phyloP scores from a whole-genome alignment of 2,888 invertebrate species.

The Amiota minor region DNA sequence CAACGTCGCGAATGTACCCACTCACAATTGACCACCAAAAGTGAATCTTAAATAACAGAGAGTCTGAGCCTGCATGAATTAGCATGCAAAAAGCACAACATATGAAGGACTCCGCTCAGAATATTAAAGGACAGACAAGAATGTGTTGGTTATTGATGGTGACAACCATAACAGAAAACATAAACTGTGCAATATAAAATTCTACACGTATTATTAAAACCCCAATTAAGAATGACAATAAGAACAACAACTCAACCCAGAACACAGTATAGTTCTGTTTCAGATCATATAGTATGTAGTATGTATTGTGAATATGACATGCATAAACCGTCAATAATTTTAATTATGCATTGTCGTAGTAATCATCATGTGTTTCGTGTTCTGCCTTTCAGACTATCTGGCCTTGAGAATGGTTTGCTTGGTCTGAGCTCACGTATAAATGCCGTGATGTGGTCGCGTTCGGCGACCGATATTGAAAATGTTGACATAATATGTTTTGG shows the following conservation, averaged over 20 bases:
- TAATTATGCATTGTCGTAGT: conserved; percentile 13
- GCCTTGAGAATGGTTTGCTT: conserved; percentile 88
- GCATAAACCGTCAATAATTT: background rate
- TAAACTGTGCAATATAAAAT: too few species aligned
- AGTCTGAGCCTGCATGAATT: background rate
- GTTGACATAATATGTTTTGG: conserved; percentile 85
- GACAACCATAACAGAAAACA: too few species aligned
- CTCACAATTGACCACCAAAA: conserved; percentile 22
- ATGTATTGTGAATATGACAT: too few species aligned
- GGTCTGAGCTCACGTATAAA: conserved; percentile 79
- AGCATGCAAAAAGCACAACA: background rate
- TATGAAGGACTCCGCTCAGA: background rate
- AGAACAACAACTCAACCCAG: background rate
- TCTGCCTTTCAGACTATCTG: conserved; percentile 79
- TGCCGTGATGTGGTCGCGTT: conserved; percentile 75
- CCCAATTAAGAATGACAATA: background rate
- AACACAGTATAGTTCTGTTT: too few species aligned
- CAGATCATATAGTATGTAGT: too few species aligned
- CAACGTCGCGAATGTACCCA: background rate
- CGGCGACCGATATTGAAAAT: conserved; percentile 74
- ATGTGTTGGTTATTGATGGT: too few species aligned
- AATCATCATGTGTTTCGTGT: background rate
- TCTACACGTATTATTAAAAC: too few species aligned
- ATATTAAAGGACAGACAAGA: too few species aligned
- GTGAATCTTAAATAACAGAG: background rate